Evolutionary conservation across 2,797 vertebrate genomes (phyloP).

Genomic region (Loris lydekkerianus): DNA sequence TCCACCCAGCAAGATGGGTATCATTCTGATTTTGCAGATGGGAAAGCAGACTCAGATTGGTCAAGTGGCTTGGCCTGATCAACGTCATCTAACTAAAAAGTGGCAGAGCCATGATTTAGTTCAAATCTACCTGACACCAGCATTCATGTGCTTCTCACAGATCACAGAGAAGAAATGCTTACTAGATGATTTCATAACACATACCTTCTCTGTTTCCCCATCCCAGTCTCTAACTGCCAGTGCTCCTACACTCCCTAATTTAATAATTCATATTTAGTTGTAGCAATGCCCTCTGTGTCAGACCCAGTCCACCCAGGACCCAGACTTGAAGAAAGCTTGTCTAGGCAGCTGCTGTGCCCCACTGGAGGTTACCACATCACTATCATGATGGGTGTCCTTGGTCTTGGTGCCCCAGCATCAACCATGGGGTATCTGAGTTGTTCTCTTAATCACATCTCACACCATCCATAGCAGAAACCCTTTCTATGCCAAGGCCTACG

Average conservation of each 20-base stretch:
- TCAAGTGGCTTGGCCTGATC: background rate
- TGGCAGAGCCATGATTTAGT: background rate
- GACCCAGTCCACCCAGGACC: background rate
- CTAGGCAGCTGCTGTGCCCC: background rate
- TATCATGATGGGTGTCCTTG: background rate
- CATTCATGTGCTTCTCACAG: background rate
- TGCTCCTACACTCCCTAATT: background rate
- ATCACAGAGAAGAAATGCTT: background rate
- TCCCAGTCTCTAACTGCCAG: background rate
- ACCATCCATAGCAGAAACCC: background rate
- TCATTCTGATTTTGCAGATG: background rate
- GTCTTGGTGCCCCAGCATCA: background rate
- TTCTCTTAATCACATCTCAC: background rate
- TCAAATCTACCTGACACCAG: background rate
- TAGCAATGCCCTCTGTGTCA: background rate
- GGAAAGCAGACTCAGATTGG: background rate
- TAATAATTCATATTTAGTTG: background rate
- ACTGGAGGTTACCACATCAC: background rate
- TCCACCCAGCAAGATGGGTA: background rate
- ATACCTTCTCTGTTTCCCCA: background rate
- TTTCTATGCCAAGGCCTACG: background rate
- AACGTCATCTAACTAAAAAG: slow-evolving; percentile 18
- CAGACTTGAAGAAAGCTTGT: background rate
- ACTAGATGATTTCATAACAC: background rate
- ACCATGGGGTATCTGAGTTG: background rate